Base-by-base conservation (phyloP, 2,113 vertebrate genomes). In the Craseonycteris thonglongyai region DNA sequence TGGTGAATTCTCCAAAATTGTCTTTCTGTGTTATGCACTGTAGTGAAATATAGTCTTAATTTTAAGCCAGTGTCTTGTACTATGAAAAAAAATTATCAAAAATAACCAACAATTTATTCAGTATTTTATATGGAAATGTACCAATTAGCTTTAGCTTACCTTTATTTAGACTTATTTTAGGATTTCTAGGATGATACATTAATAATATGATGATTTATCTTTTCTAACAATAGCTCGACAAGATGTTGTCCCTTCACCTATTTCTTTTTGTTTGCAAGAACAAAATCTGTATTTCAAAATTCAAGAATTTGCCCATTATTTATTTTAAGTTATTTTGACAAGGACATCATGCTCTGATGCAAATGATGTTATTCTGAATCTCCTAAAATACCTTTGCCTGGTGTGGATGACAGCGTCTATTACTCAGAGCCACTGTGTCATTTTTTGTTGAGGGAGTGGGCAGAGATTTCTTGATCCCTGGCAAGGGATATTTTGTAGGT, bases 51-150 rank as follows among this genome's bases (percentile, higher is more conserved):
- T 0, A 38, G 35, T 79, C 56, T 88, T 79, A 59, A 30, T 82
- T 95, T 89, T 82, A 78, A 91, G 86, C 72, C 22, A 10, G 7
- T 40, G 30, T 69, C 45, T 76, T 47, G 54, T 26, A 65, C 35
- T 51, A 68, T 72, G 75, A 95, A 54, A 71, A 84, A 84, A 40
- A 93, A 65, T 22, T 45, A 85, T 45, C n/a, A 92, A 92, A 94
- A 84, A 65, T 78, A 78, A 51, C 35, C 66, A 80, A 61, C 42
- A 93, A 22, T 66, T 92, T 58, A 66, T 76, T 78, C 6, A 59
- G 90, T 56, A 69, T 59, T 79, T 68, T 15, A 63, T 24, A 18
- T 82, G 28, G 12, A 93, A 93, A 88, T 16, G 8, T 42, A 58
- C 56, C 74, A 40, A 54, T 88, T 78, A 88, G 47, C 35, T 91